These are phyloP conservation scores for Paradisaea rubra DNA, from an alignment of 2,113 vertebrate species.

Conservation along the genomic window DNA sequence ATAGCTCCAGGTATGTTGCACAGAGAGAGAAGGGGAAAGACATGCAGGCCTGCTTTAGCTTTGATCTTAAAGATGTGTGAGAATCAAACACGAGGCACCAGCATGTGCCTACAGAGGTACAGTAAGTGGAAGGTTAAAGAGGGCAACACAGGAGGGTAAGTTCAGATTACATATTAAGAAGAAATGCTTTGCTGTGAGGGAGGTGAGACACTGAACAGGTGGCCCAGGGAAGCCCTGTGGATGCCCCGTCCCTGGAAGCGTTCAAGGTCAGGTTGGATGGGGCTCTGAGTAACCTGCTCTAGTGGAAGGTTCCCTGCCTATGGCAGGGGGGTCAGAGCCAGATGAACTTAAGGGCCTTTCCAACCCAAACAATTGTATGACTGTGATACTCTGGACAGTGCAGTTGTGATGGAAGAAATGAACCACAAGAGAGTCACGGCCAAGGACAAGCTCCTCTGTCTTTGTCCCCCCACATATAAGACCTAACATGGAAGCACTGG, in stretches of 20 bases:
- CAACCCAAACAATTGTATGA: background rate
- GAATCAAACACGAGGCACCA: background rate
- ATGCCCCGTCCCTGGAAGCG: background rate
- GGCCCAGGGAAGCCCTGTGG: background rate
- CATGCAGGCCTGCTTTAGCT: background rate
- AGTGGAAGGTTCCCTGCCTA: background rate
- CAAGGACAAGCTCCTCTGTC: background rate
- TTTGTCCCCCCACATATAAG: background rate
- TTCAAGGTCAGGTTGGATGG: background rate
- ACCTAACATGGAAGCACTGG: background rate
- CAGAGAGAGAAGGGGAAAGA: background rate
- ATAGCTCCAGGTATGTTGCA: background rate
- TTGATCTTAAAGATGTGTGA: background rate
- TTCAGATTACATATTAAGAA: background rate
- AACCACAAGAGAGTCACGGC: background rate
- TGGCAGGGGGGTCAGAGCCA: rapidly evolving
- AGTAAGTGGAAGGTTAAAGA: background rate
- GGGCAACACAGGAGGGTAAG: background rate
- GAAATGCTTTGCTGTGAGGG: background rate
- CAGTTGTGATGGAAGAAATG: background rate
- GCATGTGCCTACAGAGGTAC: background rate
- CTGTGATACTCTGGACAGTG: background rate
- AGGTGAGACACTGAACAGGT: background rate
- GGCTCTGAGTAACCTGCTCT: background rate
- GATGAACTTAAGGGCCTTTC: background rate